Percentiles rank a stretch among this genome's conserved stretches.
These are phyloP conservation scores for Gasteruption jaculator DNA, from an alignment of 2,888 invertebrate species.

Conservation along the genomic window DNA sequence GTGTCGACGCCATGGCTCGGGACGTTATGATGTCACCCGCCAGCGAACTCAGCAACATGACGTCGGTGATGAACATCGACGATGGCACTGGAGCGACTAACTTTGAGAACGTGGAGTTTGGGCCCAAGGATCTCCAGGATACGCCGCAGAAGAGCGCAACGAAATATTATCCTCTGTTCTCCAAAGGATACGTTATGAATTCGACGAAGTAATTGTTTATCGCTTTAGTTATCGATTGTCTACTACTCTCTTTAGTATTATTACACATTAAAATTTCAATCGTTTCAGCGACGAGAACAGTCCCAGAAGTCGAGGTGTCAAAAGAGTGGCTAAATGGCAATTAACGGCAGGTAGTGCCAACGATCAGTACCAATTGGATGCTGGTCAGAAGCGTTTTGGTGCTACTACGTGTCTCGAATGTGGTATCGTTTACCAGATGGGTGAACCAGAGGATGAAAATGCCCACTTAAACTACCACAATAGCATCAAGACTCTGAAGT, in stretches of 20 bases:
- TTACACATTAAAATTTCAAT: neutral
- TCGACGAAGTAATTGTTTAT: conserved; percentile 29
- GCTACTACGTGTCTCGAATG: conserved; percentile 71
- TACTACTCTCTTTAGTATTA: neutral
- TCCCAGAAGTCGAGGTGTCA: conserved; percentile 20
- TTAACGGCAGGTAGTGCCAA: conserved; percentile 50
- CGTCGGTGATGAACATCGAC: conserved; percentile 55
- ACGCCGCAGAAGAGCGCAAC: conserved; percentile 20
- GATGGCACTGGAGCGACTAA: conserved; percentile 29
- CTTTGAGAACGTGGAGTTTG: conserved; percentile 22
- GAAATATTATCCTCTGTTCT: conserved; percentile 42
- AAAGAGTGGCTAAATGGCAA: conserved; percentile 44
- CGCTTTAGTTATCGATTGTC: neutral
- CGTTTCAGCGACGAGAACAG: conserved; percentile 26
- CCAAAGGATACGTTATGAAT: conserved; percentile 32
- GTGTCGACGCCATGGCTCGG: conserved; percentile 26
- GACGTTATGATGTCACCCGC: conserved; percentile 51
- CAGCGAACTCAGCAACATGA: conserved; percentile 54
- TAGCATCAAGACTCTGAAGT: conserved; percentile 62
- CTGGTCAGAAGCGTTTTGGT: conserved; percentile 78
- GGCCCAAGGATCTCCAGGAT: conserved; percentile 14
- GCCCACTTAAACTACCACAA: conserved; percentile 72
- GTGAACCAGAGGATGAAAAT: conserved; percentile 75
- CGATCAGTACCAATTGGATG: conserved; percentile 76
- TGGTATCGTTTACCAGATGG: conserved; percentile 67